These are phyloP conservation scores for Astatotilapia flaviijosephi DNA, from an alignment of 2,113 vertebrate genomes.

Conservation along the genomic window DNA sequence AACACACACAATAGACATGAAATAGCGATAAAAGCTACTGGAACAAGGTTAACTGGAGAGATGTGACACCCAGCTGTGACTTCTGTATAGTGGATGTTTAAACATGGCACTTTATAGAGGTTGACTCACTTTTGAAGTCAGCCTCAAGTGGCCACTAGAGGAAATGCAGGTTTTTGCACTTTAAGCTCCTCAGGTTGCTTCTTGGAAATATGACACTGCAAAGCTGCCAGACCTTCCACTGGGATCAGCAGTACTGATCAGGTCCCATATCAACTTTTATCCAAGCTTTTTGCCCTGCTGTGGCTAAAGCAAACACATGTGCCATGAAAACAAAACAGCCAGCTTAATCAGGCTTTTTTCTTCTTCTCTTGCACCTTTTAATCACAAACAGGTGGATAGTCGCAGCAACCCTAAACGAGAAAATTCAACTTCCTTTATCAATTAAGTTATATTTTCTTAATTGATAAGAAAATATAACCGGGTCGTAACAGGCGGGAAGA, in stretches of 20 bases:
- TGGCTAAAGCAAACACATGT: not conserved
- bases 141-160: not conserved
- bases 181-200: not conserved
- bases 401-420: not conserved
- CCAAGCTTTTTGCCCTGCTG: not conserved
- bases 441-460: not conserved
- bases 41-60: not conserved
- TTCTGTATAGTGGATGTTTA: not conserved
- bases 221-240: not conserved
- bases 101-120: rapidly evolving
- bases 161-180: not conserved
- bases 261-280: not conserved
- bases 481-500: not conserved
- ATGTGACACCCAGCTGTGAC: not conserved
- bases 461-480: too few species aligned
- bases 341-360: not conserved
- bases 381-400: not conserved
- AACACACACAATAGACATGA: not conserved
- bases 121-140: not conserved
- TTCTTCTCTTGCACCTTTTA: not conserved
- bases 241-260: not conserved
- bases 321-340: not conserved
- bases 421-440: not conserved
- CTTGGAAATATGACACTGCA: not conserved
- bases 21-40: not conserved